These are phyloP conservation scores for Cotesia typhae DNA, from an alignment of 1,140 invertebrate species.

Conservation along the genomic window DNA sequence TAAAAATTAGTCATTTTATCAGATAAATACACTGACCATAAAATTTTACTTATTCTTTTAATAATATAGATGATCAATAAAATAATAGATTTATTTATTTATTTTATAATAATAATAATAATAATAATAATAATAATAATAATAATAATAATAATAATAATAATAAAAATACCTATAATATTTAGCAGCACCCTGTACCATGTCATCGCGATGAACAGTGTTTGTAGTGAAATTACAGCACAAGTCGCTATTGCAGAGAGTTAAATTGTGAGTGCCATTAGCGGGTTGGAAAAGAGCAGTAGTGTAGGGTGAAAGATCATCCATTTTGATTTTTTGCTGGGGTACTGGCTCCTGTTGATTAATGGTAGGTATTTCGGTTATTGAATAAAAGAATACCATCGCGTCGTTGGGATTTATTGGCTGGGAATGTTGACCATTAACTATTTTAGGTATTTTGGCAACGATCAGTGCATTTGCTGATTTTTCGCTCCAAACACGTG, in stretches of 20 bases:
- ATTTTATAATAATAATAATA: conserved; percentile 8
- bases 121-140: conserved; percentile 27
- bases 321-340: conserved; percentile 23
- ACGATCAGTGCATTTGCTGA: conserved; percentile 49
- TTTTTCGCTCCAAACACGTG: conserved; percentile 34
- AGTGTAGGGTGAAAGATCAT: conserved; percentile 45
- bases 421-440: conserved; percentile 38
- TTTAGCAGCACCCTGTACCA: conserved; percentile 30
- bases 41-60: too few relatives aligned
- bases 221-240: conserved; percentile 53
- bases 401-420: conserved; percentile 15
- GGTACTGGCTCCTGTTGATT: conserved; percentile 18
- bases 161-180: conserved; percentile 46
- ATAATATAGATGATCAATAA: too few relatives aligned
- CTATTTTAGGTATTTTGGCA: conserved; percentile 52
- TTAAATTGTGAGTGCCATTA: conserved; percentile 34
- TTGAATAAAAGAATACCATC: conserved; percentile 39
- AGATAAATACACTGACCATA: too few relatives aligned
- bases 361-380: conserved; percentile 40
- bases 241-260: conserved; percentile 48
- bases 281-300: conserved; percentile 39
- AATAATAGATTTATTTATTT: conserved; percentile 1
- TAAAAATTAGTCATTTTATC: too few relatives aligned
- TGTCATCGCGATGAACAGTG: conserved; percentile 8
- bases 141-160: conserved; percentile 12